Percentiles rank a stretch among this genome's conserved stretches.
Evolutionary conservation across 2,797 vertebrate genomes (phyloP).

Genomic region (Setipinna tenuifilis): DNA sequence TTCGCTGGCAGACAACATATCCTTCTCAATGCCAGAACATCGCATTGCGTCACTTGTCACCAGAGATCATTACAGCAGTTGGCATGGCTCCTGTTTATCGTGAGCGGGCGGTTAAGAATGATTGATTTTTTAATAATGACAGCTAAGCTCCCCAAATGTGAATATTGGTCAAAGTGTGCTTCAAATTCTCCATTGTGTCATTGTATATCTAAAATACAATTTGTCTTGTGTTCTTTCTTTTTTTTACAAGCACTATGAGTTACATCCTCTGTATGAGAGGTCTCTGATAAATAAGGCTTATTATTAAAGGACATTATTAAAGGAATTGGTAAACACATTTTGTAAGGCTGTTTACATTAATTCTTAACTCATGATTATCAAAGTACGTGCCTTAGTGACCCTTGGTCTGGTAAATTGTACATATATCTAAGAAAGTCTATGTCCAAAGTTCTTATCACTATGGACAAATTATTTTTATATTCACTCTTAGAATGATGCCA

Average conservation of each 20-base stretch:
- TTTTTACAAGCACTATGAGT: too few species aligned
- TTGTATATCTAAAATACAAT: too few species aligned
- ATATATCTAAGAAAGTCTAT: not conserved
- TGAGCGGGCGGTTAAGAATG: not conserved
- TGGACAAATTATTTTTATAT: not conserved
- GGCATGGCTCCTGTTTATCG: not conserved
- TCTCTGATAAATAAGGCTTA: too few species aligned
- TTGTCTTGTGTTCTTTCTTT: too few species aligned
- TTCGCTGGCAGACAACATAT: slow-evolving; percentile 26
- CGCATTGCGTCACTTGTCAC: not conserved
- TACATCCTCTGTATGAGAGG: too few species aligned
- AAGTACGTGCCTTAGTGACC: not conserved
- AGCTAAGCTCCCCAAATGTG: not conserved
- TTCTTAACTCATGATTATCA: not conserved
- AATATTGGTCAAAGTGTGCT: not conserved
- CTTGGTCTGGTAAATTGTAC: not conserved
- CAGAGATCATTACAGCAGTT: slow-evolving; percentile 4
- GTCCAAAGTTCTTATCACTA: not conserved
- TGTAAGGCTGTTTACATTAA: not conserved
- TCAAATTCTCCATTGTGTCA: too few species aligned
- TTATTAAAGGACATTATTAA: not conserved
- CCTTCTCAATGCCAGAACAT: not conserved
- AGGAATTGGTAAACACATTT: not conserved
- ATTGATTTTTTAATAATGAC: not conserved
- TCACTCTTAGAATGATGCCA: not conserved